phyloP scores from a whole-genome alignment of 1,140 invertebrate genomes.

The Magallana angulata region DNA sequence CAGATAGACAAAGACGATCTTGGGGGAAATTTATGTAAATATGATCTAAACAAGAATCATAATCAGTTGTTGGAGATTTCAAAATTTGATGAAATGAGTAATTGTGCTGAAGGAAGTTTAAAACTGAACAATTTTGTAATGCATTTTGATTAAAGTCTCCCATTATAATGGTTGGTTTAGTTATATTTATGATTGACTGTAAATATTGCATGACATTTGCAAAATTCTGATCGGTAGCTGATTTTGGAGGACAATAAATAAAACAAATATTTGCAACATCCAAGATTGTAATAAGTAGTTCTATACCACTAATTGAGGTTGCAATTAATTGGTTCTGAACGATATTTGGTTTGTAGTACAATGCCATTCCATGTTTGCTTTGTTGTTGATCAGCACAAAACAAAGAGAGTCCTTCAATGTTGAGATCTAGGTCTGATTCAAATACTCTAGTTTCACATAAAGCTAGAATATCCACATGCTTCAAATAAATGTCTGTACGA shows the following conservation, averaged over 20 bases:
- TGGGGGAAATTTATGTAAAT: conserved; percentile 49
- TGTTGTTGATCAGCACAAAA: conserved; percentile 8
- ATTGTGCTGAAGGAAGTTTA: conserved; percentile 5
- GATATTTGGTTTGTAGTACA: conserved; percentile 15
- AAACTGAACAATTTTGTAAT: background rate
- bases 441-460: conserved; percentile 43
- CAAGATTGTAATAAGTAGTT: background rate
- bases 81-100: conserved; percentile 30
- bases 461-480: conserved; percentile 36
- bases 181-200: background rate
- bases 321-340: background rate
- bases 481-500: background rate
- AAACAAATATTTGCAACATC: conserved; percentile 34
- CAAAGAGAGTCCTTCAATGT: conserved; percentile 17
- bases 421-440: background rate
- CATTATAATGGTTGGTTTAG: conserved; percentile 42
- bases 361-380: conserved; percentile 46
- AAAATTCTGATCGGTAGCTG: background rate
- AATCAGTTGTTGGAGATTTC: conserved; percentile 51
- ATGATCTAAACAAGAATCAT: conserved; percentile 56
- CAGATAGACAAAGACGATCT: background rate
- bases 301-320: conserved; percentile 1
- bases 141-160: conserved; percentile 50
- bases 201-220: conserved; percentile 21
- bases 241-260: conserved; percentile 40